Conservation (phyloP, 2,113 vertebrate species). For the Eulemur macaco region DNA sequence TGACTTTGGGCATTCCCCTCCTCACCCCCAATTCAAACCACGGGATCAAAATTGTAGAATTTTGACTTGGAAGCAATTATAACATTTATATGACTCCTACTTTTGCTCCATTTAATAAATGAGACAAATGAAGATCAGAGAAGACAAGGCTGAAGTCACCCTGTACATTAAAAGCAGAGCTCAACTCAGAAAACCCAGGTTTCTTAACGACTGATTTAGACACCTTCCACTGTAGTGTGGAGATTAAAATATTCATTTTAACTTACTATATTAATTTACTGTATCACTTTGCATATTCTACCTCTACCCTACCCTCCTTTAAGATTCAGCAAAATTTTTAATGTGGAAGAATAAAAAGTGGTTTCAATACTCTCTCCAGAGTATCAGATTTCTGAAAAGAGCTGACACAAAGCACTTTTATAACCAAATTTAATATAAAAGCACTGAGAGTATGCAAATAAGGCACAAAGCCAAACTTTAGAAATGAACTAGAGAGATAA, state of each 20-base stretch:
- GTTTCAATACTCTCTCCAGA: constrained; percentile 54
- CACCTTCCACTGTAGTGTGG: not conserved
- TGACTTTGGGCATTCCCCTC: not conserved
- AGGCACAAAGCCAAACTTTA: constrained; percentile 23
- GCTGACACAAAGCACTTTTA: constrained; percentile 65
- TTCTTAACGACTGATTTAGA: not conserved
- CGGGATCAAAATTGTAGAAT: not conserved
- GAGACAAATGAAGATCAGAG: not conserved
- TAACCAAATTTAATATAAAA: constrained; percentile 61
- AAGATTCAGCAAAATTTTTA: constrained; percentile 63
- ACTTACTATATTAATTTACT: not conserved
- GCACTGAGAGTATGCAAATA: constrained; percentile 57
- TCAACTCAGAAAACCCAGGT: not conserved
- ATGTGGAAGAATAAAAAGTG: constrained; percentile 53
- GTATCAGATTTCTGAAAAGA: constrained; percentile 59
- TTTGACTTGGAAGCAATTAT: not conserved
- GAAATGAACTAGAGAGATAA: constrained; percentile 9
- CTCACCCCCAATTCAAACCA: not conserved
- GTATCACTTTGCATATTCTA: constrained; percentile 17
- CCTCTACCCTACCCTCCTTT: not conserved
- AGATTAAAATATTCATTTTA: not conserved
- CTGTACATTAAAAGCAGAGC: not conserved
- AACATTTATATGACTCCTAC: not conserved
- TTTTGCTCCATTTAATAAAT: not conserved
- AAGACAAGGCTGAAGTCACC: not conserved